Base-by-base conservation (phyloP, 2,888 invertebrate species). In the Cacoxenus indagator region DNA sequence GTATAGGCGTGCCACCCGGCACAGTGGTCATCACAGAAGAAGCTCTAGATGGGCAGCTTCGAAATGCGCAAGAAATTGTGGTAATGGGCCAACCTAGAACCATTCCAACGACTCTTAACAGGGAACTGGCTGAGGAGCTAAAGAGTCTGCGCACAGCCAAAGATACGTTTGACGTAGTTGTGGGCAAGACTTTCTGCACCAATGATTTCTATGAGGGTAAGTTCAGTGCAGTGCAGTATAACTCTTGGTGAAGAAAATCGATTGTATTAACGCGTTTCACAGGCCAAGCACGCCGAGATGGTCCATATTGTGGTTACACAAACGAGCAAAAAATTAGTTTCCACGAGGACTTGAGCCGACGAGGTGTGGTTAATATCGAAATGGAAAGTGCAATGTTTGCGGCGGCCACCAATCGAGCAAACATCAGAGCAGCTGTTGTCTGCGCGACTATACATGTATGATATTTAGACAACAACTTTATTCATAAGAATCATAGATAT, bases 191-290 rank as follows among this genome's bases (percentile, higher is more conserved):
- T 0, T 93, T 98, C 92, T 97, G 98, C 88, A 93, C 97, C 1
- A 93, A 95, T 82, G 98, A 98, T 87, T 99, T 98, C 87, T 99
- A 98, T 87, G 98, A 99, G 91, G 96, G 95, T 92, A 87, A 79
- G 68, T 69, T 8, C n/a, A 1, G 11, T 17, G 14, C 24, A 9
- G 51, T 2, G 37, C 17, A 24, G 14, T 6, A 5, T n/a, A 4
- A 17, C 14, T 64, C 1, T 1, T 26, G 14, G 8, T 5, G 1
- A 65, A 45, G n/a, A 11, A 11, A 19, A 3, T 26, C 1, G 19
- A 31, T 45, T 11, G n/a, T 9, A 9, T 22, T 51, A 26, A 5
- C 6, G 43, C 2, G 26, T 11, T 1, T 55, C 22, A 17, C 78
- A 95, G 95, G 96, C 48, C 97, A 98, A 89, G 97, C 95, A 22